phyloP scores from a whole-genome alignment of 2,113 vertebrate species.

The Tursiops truncatus region DNA sequence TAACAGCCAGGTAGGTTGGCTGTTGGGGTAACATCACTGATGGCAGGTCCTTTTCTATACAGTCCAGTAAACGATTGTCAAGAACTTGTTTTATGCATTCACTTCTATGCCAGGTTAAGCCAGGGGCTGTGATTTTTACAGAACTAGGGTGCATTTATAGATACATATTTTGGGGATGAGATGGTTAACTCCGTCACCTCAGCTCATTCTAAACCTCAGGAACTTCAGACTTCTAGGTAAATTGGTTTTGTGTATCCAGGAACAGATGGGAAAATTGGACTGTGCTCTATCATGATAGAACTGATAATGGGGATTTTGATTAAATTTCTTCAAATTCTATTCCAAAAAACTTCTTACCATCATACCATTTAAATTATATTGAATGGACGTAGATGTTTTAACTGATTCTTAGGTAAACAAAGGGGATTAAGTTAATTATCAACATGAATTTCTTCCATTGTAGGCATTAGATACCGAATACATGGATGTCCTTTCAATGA shows the following conservation, averaged over 20 bases:
- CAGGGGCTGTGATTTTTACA: neutral
- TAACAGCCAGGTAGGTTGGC: neutral
- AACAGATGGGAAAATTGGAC: slow-evolving; percentile 15
- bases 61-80: neutral
- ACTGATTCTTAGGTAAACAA: neutral
- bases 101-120: neutral
- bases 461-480: neutral
- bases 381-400: neutral
- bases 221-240: slow-evolving; percentile 29
- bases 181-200: neutral
- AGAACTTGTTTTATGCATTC: neutral
- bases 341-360: neutral
- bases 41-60: neutral
- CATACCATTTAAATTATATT: neutral
- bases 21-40: neutral
- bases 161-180: neutral
- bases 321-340: neutral
- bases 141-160: neutral
- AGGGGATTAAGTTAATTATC: neutral
- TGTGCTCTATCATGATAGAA: neutral
- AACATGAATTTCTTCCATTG: neutral
- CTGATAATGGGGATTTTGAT: neutral
- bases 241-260: slow-evolving; percentile 47
- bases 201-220: slow-evolving; percentile 5
- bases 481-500: neutral